Evolutionary conservation across 2,888 invertebrate genomes (phyloP).

Genomic region (Ophraella communa): DNA sequence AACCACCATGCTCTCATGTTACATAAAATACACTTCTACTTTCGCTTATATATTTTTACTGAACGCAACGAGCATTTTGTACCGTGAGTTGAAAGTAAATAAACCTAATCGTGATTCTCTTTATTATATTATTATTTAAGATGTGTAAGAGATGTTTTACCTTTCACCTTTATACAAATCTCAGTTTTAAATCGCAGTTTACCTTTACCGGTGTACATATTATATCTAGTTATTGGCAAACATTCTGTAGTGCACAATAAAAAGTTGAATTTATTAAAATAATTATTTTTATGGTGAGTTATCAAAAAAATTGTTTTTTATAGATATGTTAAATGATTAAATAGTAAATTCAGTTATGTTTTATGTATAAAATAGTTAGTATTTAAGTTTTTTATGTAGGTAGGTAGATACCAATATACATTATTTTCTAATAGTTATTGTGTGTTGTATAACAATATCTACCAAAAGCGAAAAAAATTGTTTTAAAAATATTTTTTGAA

Average conservation of each 20-base stretch:
- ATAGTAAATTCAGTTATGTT: too few relatives aligned
- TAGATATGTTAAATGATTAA: too few relatives aligned
- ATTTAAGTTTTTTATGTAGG: too few relatives aligned
- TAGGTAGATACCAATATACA: too few relatives aligned
- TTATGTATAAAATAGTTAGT: too few relatives aligned
- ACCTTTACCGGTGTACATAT: not conserved
- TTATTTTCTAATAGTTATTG: too few relatives aligned
- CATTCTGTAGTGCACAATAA: not conserved
- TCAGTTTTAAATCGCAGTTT: conserved; percentile 28
- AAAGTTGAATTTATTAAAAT: not conserved
- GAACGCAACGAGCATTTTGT: not conserved
- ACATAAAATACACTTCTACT: conserved; percentile 19
- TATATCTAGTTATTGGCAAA: not conserved
- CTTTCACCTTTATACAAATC: conserved; percentile 47
- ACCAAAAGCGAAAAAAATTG: too few relatives aligned
- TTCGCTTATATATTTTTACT: conserved; percentile 8
- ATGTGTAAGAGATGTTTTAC: conserved; percentile 31
- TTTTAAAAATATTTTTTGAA: too few relatives aligned
- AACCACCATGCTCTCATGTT: conserved; percentile 7
- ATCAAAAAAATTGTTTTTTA: too few relatives aligned
- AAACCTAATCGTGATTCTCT: conserved; percentile 4
- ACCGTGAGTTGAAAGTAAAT: conserved; percentile 11
- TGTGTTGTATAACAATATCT: too few relatives aligned
- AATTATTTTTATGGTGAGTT: not conserved
- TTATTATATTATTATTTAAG: not conserved